Evolutionary conservation across 2,113 vertebrate genomes (phyloP).

Genomic region (Callocephalon fimbriatum): DNA sequence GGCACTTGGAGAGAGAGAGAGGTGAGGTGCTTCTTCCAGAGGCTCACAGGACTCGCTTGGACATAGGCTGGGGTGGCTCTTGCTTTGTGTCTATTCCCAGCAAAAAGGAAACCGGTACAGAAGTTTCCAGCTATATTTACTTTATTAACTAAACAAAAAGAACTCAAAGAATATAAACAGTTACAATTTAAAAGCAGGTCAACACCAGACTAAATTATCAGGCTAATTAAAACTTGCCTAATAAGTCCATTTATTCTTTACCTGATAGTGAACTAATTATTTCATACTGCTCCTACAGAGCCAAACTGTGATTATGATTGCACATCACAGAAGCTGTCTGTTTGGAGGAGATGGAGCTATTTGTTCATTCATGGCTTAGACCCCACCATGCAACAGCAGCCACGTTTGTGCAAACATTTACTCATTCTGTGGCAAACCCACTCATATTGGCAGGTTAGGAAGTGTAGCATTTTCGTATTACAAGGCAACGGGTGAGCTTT

Average conservation of each 20-base stretch:
- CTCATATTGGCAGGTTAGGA: background rate
- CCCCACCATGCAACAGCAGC: background rate
- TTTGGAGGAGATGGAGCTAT: too few relatives aligned
- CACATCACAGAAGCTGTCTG: too few relatives aligned
- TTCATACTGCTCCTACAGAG: too few relatives aligned
- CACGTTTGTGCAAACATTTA: background rate
- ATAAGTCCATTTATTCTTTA: background rate
- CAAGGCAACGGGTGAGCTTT: background rate
- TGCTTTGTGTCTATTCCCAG: background rate
- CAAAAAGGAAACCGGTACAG: rapidly evolving
- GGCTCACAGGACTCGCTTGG: rapidly evolving
- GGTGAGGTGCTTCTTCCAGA: background rate
- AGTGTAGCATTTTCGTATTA: background rate
- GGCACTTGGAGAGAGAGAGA: background rate
- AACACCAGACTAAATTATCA: background rate
- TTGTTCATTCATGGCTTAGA: background rate
- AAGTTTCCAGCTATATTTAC: background rate
- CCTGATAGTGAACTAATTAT: background rate
- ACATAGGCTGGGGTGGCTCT: background rate
- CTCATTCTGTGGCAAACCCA: background rate
- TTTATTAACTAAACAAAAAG: background rate
- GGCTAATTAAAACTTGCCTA: background rate
- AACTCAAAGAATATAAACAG: background rate
- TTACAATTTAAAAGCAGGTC: background rate
- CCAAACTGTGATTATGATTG: too few relatives aligned